Percentiles rank a stretch among this genome's conserved stretches.
phyloP scores from a whole-genome alignment of 2,888 invertebrate genomes.

The Cenopis cana region DNA sequence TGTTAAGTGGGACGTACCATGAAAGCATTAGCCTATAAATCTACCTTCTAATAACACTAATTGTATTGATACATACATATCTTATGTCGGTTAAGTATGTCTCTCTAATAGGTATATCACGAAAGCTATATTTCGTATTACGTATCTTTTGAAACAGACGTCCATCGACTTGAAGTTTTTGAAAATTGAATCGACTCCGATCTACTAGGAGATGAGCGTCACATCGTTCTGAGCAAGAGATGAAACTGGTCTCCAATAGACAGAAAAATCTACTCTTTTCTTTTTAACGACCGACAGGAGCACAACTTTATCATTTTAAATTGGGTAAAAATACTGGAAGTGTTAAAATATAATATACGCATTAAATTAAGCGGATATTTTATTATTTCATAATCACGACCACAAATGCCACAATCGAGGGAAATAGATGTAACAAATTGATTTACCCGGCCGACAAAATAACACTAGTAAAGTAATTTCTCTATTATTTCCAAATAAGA shows the following conservation, averaged over 20 bases:
- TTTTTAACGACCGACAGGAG: too few species aligned
- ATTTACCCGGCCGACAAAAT: conserved; percentile 18
- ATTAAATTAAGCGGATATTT: neutral
- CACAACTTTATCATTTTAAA: too few species aligned
- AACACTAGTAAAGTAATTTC: conserved; percentile 19
- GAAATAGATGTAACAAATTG: conserved; percentile 8
- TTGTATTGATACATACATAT: neutral
- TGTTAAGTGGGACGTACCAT: conserved; percentile 44
- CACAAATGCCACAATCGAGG: neutral
- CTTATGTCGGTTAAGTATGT: neutral
- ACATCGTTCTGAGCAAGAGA: too few species aligned
- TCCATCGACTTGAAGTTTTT: neutral
- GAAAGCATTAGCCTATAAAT: conserved; percentile 38
- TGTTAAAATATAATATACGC: too few species aligned
- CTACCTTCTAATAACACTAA: conserved; percentile 2
- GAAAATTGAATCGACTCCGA: too few species aligned
- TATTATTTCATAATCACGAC: neutral
- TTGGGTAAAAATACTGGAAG: too few species aligned
- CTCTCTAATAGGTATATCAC: neutral
- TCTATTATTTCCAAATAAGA: conserved; percentile 35
- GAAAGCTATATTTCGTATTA: neutral
- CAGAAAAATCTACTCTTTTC: too few species aligned
- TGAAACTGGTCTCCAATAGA: too few species aligned
- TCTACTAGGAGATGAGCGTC: too few species aligned
- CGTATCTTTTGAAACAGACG: too few species aligned